phyloP scores from a whole-genome alignment of 2,888 invertebrate genomes.

The Drosophila austrosaltans region DNA sequence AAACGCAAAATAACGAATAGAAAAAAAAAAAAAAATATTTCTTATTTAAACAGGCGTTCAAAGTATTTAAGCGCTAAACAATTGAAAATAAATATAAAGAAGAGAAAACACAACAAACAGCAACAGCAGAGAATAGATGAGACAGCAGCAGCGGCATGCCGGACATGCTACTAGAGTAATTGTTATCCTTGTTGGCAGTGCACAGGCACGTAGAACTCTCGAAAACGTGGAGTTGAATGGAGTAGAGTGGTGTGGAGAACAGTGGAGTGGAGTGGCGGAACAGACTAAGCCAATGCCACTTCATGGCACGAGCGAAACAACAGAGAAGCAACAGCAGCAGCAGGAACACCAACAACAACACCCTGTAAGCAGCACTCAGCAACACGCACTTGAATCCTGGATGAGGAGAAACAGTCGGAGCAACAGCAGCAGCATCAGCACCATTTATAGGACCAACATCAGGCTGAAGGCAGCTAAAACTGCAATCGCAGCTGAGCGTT shows the following conservation, averaged over 20 bases:
- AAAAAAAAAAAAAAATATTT: constrained; percentile 24
- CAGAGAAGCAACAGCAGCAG: constrained; percentile 34
- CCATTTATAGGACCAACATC: constrained; percentile 20
- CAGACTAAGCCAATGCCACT: constrained; percentile 60
- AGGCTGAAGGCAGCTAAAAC: constrained; percentile 61
- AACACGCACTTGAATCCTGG: constrained; percentile 64
- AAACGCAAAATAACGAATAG: not conserved
- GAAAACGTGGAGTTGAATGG: constrained; percentile 35
- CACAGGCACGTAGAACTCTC: constrained; percentile 73
- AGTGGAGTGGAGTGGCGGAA: constrained; percentile 33
- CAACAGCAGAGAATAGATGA: constrained; percentile 22
- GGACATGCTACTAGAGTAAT: constrained; percentile 70
- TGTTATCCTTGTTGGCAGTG: constrained; percentile 79
- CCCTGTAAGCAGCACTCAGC: constrained; percentile 73
- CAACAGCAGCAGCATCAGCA: not conserved
- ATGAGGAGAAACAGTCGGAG: constrained; percentile 4
- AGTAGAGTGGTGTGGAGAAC: constrained; percentile 11
- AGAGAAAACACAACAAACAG: constrained; percentile 28
- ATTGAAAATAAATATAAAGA: constrained; percentile 53
- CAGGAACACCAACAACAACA: constrained; percentile 37
- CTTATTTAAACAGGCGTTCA: constrained; percentile 53
- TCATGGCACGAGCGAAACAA: constrained; percentile 51
- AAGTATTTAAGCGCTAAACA: constrained; percentile 69
- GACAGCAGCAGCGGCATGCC: constrained; percentile 37
- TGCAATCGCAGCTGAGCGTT: constrained; percentile 58